Evolutionary conservation across 2,888 invertebrate genomes (phyloP), one percentile per base, ranked within the genome.

Genomic region (Cataglyphis rosenhaueri): DNA sequence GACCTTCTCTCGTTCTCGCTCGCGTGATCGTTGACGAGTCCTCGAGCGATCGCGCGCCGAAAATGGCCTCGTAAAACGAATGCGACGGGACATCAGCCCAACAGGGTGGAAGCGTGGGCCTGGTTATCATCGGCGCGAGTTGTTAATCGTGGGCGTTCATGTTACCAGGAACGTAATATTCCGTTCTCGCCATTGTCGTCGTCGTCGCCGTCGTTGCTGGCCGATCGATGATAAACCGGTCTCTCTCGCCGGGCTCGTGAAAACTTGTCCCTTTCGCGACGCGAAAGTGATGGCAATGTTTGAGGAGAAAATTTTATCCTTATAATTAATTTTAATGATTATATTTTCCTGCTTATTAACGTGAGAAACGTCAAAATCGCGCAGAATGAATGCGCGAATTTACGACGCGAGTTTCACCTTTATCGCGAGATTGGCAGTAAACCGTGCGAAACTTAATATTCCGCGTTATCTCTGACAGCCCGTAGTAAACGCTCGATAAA

Each of bases 181-280:
- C 83, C 84, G 64, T 85, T 78, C 61, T 75, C 78, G 71, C 76
- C 70, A 41, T 78, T 57, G 70, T 70, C 57, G 57, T n/a, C 55
- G 76, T 66, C 75, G 52, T 76, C 52, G 41, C 15, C 41, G 65
- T 41, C 44, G 18, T 44, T 44, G 52, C 48, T 78, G 52, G 52
- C 65, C 89, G 91, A 92, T 92, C 91, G 92, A 93, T 92, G 93
- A 92, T 92, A 91, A 91, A 88, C 90, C 92, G 92, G 92, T 92
- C 92, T 87, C 92, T 88, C 88, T 89, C 85, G 86, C 79, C 12
- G 41, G 32, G 15, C 48, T 2, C 74, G 55, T 18, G 59, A 29
- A 21, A 48, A 25, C 18, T 18, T 35, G 29, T 25, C 15, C 10
- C 48, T 35, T 18, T 0, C 44, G 44, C 5, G 32, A 35, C 35